phyloP scores from a whole-genome alignment of 2,797 vertebrate species.

The Kryptolebias ocellatus region DNA sequence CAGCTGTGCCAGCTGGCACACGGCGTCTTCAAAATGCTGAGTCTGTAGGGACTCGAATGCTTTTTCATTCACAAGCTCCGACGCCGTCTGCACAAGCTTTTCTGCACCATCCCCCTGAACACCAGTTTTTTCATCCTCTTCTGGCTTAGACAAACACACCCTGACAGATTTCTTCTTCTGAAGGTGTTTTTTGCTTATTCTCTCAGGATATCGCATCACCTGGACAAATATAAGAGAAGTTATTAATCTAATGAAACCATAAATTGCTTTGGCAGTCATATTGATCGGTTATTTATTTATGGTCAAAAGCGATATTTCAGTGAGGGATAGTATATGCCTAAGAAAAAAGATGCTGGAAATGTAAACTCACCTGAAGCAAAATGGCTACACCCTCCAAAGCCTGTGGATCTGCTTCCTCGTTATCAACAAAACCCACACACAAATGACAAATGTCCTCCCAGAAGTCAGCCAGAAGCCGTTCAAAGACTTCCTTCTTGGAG shows the following conservation, averaged over 20 bases:
- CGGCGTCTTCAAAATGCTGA: conserved; percentile 87
- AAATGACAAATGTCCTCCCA: conserved; percentile 87
- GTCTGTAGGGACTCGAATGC: conserved; percentile 70
- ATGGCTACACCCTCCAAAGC: conserved; percentile 85
- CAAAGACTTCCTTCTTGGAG: conserved; percentile 70
- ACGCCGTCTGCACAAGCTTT: conserved; percentile 32
- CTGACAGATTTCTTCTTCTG: conserved; percentile 85
- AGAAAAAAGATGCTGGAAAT: background rate
- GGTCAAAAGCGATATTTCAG: background rate
- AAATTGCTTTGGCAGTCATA: background rate
- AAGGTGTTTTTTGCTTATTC: conserved; percentile 47
- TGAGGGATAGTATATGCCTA: too few species aligned
- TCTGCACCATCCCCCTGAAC: conserved; percentile 59
- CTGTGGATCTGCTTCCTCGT: conserved; percentile 79
- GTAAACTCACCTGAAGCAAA: conserved; percentile 82
- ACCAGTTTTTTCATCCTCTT: conserved; percentile 65
- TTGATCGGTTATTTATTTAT: background rate
- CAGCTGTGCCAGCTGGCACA: conserved; percentile 89
- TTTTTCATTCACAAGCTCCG: conserved; percentile 64
- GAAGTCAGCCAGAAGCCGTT: conserved; percentile 85
- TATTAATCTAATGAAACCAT: conserved; percentile 7
- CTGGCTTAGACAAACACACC: conserved; percentile 84
- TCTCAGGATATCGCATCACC: conserved; percentile 86
- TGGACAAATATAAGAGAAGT: conserved; percentile 69
- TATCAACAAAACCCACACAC: conserved; percentile 81